A percentile compares a stretch with the other conserved stretches of the same genome.
Evolutionary conservation across 1,140 invertebrate species (phyloP).

Genomic region (Bombus cullumanus): DNA sequence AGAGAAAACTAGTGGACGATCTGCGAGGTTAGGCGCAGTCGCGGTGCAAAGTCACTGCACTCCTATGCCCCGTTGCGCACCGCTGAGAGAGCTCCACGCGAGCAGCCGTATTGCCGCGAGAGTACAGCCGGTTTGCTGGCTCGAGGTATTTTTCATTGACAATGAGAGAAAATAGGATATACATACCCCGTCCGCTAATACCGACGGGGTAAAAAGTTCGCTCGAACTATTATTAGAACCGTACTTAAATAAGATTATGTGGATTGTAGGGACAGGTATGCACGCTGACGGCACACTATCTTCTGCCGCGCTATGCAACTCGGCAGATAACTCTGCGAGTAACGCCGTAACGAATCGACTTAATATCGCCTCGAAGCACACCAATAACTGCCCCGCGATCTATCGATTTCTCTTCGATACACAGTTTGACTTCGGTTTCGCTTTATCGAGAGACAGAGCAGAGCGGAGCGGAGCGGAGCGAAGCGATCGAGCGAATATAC

Average conservation of each 20-base stretch:
- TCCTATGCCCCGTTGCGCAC: constrained; percentile 53
- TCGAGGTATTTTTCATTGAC: constrained; percentile 57
- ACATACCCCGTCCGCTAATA: constrained; percentile 33
- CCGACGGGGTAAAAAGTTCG: constrained; percentile 36
- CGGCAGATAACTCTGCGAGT: constrained; percentile 27
- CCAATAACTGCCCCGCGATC: constrained; percentile 28
- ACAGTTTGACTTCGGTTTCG: constrained; percentile 1
- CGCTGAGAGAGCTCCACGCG: constrained; percentile 16
- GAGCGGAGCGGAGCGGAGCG: too few species aligned
- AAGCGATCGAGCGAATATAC: background rate
- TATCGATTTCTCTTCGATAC: constrained; percentile 29
- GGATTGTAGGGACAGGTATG: constrained; percentile 52
- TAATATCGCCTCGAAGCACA: constrained; percentile 30
- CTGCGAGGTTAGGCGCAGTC: constrained; percentile 40
- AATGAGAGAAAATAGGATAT: constrained; percentile 53
- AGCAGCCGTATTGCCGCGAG: constrained; percentile 13
- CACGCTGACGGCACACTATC: constrained; percentile 30
- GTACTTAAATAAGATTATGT: constrained; percentile 57
- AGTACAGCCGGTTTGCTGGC: constrained; percentile 45
- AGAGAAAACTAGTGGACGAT: constrained; percentile 49
- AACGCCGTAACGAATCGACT: constrained; percentile 42
- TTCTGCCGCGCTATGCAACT: constrained; percentile 1
- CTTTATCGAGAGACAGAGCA: background rate
- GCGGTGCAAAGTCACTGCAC: constrained; percentile 52
- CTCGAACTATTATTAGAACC: constrained; percentile 54